These are phyloP conservation scores for Brachionus manjavacas DNA, from an alignment of 1,140 invertebrate species.

Conservation along the genomic window DNA sequence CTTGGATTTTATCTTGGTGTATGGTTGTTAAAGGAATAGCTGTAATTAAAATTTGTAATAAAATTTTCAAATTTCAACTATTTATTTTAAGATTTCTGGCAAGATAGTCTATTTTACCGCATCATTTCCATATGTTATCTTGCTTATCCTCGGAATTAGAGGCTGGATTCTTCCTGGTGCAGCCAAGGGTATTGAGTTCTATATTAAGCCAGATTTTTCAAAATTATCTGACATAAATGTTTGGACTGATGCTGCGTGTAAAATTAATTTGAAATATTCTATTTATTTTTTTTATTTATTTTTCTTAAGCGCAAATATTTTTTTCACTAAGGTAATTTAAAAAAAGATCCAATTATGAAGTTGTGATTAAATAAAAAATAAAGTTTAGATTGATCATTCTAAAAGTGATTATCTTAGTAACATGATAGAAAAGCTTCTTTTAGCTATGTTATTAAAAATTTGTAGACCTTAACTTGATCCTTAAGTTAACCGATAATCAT, in stretches of 20 bases:
- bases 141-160: slow-evolving; percentile 79
- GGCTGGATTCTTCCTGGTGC: slow-evolving; percentile 72
- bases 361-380: too few relatives aligned
- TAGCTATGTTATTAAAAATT: too few relatives aligned
- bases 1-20: slow-evolving; percentile 42
- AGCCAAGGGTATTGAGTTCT: slow-evolving; percentile 47
- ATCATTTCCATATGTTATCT: slow-evolving; percentile 83
- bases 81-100: slow-evolving; percentile 64
- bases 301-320: slow-evolving; percentile 31
- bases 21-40: slow-evolving; percentile 49
- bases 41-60: neutral
- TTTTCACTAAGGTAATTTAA: neutral
- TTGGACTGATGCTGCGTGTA: slow-evolving; percentile 76
- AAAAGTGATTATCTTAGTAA: too few relatives aligned
- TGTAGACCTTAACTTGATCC: too few relatives aligned
- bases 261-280: neutral
- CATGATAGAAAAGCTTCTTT: too few relatives aligned
- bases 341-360: too few relatives aligned
- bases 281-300: neutral
- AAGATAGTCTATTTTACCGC: slow-evolving; percentile 86
- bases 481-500: too few relatives aligned
- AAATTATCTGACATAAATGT: slow-evolving; percentile 56
- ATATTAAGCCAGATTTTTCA: slow-evolving; percentile 47
- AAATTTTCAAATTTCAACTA: neutral
- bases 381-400: too few relatives aligned